Conservation (phyloP, 92 coral and sea anemone species). For the Desmophyllum pertusum region DNA sequence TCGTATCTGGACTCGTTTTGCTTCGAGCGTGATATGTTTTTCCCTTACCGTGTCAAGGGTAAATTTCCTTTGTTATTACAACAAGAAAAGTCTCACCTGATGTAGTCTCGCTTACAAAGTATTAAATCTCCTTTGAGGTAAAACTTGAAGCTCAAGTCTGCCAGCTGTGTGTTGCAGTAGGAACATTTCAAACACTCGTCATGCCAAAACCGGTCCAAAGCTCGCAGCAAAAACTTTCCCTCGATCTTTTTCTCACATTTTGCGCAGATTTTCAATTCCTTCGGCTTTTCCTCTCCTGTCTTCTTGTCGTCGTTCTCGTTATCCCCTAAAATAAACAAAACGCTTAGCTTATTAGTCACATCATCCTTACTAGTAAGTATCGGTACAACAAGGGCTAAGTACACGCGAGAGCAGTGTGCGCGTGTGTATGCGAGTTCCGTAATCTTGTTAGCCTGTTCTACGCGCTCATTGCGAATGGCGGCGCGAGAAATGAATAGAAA, state of each 20-base stretch:
- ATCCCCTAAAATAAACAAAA: constrained; percentile 12
- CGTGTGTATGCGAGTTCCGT: no score
- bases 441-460: no score
- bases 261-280: constrained; percentile 60
- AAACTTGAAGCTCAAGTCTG: constrained; percentile 69
- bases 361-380: neutral
- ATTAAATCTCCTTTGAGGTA: constrained; percentile 75
- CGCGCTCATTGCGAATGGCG: no score
- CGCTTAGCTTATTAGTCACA: neutral
- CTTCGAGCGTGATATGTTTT: neutral
- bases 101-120: constrained; percentile 80
- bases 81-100: constrained; percentile 58
- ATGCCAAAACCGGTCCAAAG: constrained; percentile 87
- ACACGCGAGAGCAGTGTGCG: no score
- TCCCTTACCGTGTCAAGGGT: neutral
- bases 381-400: no score
- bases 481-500: no score
- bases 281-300: neutral
- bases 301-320: constrained; percentile 13
- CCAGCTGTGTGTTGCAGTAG: constrained; percentile 68
- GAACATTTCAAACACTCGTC: constrained; percentile 88
- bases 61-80: neutral
- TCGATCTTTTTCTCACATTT: constrained; percentile 70
- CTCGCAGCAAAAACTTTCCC: constrained; percentile 59
- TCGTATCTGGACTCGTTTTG: neutral